These are phyloP conservation scores for Noturus placidus DNA, from an alignment of 2,113 vertebrate species.

Conservation along the genomic window DNA sequence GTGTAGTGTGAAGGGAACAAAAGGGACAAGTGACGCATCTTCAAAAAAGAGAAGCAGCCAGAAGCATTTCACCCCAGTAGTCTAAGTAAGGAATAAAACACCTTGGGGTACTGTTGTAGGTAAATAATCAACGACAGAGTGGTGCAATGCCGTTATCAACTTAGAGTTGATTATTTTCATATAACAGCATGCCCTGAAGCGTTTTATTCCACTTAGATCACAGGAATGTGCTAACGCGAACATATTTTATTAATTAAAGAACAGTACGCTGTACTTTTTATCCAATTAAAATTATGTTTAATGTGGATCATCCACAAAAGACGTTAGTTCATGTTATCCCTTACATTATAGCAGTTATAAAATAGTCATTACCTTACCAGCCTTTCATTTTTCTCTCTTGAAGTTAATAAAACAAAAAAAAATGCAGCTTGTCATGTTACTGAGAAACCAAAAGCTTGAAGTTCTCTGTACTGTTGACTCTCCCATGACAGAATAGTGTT, in stretches of 20 bases:
- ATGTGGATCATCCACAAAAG: not conserved
- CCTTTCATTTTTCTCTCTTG: not conserved
- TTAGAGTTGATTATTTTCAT: not conserved
- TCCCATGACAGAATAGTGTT: not conserved
- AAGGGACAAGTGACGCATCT: constrained; percentile 38
- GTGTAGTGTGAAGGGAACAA: constrained; percentile 60
- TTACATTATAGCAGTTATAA: not conserved
- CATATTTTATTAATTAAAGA: not conserved
- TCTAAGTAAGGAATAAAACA: not conserved
- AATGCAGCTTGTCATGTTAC: not conserved
- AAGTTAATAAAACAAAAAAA: not conserved
- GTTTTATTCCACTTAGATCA: not conserved
- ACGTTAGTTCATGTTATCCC: not conserved
- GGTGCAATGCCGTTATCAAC: no score
- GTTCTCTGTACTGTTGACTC: not conserved
- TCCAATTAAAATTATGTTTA: not conserved
- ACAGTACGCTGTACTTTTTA: not conserved
- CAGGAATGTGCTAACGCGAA: not conserved
- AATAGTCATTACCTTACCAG: not conserved
- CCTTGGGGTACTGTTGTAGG: not conserved
- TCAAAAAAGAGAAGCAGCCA: constrained; percentile 55
- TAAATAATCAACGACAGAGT: not conserved
- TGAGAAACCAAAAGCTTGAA: no score
- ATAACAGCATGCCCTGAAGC: not conserved
- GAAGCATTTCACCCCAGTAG: constrained; percentile 14